These are phyloP conservation scores for Notothenia rossii DNA, from an alignment of 2,113 vertebrate genomes.

Conservation along the genomic window DNA sequence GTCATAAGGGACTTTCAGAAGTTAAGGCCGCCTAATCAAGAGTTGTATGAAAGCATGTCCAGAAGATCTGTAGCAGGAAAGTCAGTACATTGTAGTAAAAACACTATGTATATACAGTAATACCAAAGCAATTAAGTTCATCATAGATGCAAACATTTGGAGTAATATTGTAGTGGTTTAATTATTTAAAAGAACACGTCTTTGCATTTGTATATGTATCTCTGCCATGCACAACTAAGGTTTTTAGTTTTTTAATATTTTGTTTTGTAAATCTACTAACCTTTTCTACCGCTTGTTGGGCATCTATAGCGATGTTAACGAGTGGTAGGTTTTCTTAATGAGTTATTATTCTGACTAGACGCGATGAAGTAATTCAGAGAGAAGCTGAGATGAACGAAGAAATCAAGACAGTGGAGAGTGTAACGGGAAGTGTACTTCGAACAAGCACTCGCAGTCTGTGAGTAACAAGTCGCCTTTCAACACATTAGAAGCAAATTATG, in stretches of 20 bases:
- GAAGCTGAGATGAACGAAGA: slow-evolving; percentile 63
- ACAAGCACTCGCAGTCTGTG: slow-evolving; percentile 54
- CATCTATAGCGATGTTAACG: not conserved
- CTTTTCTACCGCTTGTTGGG: not conserved
- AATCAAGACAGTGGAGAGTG: slow-evolving; percentile 60
- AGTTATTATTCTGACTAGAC: slow-evolving; percentile 58
- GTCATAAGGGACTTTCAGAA: not conserved
- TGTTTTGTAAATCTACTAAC: not conserved
- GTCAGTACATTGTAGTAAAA: no score
- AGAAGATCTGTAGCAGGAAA: not conserved
- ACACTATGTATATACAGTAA: not conserved
- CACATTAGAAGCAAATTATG: not conserved
- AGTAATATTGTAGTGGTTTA: not conserved
- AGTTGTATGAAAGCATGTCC: not conserved
- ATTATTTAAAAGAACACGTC: not conserved
- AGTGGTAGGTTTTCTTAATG: not conserved
- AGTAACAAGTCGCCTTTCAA: slow-evolving; percentile 20
- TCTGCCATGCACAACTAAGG: not conserved
- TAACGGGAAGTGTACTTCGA: slow-evolving; percentile 45
- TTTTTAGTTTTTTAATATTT: not conserved
- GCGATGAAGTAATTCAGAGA: slow-evolving; percentile 79
- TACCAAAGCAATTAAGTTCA: not conserved
- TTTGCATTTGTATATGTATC: not conserved
- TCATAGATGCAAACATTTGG: not conserved
- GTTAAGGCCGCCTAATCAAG: not conserved